These are phyloP conservation scores for Lasioglossum villosulum DNA, from an alignment of 2,888 invertebrate species.

Conservation along the genomic window DNA sequence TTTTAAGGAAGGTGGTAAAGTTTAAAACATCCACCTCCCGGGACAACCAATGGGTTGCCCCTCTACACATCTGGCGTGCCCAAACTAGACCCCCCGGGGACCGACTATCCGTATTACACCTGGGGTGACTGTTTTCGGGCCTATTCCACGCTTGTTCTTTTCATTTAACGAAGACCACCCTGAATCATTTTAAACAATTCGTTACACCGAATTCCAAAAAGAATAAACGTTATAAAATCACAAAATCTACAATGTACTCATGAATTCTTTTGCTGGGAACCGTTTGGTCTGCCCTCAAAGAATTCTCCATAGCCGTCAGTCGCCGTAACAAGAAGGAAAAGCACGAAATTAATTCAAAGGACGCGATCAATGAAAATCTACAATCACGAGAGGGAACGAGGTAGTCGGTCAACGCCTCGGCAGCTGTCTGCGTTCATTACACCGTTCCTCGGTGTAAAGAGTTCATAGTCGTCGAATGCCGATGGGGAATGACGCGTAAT, in stretches of 20 bases:
- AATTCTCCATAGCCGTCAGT: not conserved
- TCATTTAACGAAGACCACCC: not conserved
- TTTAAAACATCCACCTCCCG: too few species aligned
- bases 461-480: constrained; percentile 47
- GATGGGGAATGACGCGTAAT: constrained; percentile 51
- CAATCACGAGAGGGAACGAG: not conserved
- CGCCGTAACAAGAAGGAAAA: not conserved
- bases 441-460: constrained; percentile 34
- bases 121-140: too few species aligned
- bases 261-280: not conserved
- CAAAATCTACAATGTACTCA: not conserved
- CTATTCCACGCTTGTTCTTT: too few species aligned
- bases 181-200: not conserved
- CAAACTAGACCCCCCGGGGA: too few species aligned
- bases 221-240: not conserved
- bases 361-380: not conserved
- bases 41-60: too few species aligned
- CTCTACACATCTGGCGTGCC: too few species aligned
- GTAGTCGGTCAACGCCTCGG: not conserved
- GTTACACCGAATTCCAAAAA: not conserved
- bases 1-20: too few species aligned
- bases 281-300: not conserved
- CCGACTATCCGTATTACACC: too few species aligned
- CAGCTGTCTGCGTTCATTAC: constrained; percentile 37
- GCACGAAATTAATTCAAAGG: not conserved